A percentile compares a stretch with the other conserved stretches of the same genome.
These are phyloP conservation scores for Alectoris magna DNA, from an alignment of 2,797 vertebrate species.

Conservation along the genomic window DNA sequence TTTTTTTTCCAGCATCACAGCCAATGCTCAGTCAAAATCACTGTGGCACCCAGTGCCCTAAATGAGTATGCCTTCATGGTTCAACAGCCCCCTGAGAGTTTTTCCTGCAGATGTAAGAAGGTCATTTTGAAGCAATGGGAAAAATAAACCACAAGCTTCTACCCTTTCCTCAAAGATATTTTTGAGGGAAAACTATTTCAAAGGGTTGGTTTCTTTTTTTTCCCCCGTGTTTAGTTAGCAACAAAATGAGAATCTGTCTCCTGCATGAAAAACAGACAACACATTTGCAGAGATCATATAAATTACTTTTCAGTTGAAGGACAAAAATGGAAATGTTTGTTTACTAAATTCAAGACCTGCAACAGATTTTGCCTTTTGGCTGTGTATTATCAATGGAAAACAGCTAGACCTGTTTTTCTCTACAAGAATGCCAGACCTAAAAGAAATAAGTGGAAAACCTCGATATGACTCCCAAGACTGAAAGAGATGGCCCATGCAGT, in stretches of 20 bases:
- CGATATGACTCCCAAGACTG: background rate
- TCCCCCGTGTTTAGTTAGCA: slow-evolving; percentile 10
- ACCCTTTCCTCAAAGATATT: slow-evolving; percentile 56
- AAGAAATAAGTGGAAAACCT: background rate
- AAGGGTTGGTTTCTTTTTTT: background rate
- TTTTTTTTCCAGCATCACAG: slow-evolving; percentile 37
- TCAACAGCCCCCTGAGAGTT: slow-evolving; percentile 33
- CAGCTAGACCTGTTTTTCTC: slow-evolving; percentile 18
- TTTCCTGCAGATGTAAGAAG: slow-evolving; percentile 43
- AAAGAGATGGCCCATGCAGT: background rate
- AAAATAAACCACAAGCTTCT: slow-evolving; percentile 57
- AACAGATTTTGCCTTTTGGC: slow-evolving; percentile 47
- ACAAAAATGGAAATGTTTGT: slow-evolving; percentile 15
- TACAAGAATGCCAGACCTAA: background rate
- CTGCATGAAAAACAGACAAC: slow-evolving; percentile 43
- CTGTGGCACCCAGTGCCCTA: slow-evolving; percentile 37
- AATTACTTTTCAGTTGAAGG: slow-evolving; percentile 17
- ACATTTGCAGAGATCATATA: slow-evolving; percentile 37
- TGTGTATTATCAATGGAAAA: background rate
- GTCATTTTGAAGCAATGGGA: slow-evolving; percentile 59
- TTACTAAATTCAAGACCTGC: slow-evolving; percentile 14
- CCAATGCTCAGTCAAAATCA: background rate
- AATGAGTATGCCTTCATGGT: slow-evolving; percentile 56
- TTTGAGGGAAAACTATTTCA: slow-evolving; percentile 50
- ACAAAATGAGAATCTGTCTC: slow-evolving; percentile 20